Conservation (phyloP, 2,888 invertebrate genomes). For the Cyclophora punctaria region DNA sequence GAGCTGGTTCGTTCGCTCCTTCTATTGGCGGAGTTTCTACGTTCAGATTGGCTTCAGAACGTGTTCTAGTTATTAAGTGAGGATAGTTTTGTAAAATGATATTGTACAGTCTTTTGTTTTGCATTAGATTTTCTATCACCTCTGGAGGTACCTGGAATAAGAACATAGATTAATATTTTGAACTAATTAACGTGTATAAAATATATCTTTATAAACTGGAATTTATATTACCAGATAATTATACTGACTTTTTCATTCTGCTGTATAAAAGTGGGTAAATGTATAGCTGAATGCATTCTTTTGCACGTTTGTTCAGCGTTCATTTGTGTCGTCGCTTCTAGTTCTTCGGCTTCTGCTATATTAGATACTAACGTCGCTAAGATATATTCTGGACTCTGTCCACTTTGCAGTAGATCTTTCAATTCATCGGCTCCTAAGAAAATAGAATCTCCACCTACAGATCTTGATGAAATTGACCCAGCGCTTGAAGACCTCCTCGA, state of each 20-base stretch:
- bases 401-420: slow-evolving; percentile 79
- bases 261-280: slow-evolving; percentile 85
- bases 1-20: slow-evolving; percentile 40
- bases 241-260: slow-evolving; percentile 78
- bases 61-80: slow-evolving; percentile 75
- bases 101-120: slow-evolving; percentile 79
- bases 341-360: slow-evolving; percentile 64
- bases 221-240: too few species aligned
- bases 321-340: slow-evolving; percentile 59
- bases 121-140: slow-evolving; percentile 78
- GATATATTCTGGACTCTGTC: slow-evolving; percentile 79
- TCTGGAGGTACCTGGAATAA: slow-evolving; percentile 78
- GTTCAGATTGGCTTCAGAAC: slow-evolving; percentile 75
- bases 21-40: slow-evolving; percentile 27
- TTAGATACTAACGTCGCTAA: slow-evolving; percentile 76
- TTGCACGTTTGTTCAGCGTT: slow-evolving; percentile 53
- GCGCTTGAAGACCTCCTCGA: slow-evolving; percentile 64
- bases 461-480: slow-evolving; percentile 66
- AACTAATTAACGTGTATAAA: too few species aligned
- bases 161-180: background rate
- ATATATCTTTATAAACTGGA: too few species aligned
- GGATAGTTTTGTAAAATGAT: slow-evolving; percentile 83
- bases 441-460: slow-evolving; percentile 62
- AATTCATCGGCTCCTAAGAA: slow-evolving; percentile 79
- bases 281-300: slow-evolving; percentile 79